Percentiles rank a stretch among this genome's conserved stretches.
These are phyloP conservation scores for Cinclus cinclus DNA, from an alignment of 2,113 vertebrate genomes.

Conservation along the genomic window DNA sequence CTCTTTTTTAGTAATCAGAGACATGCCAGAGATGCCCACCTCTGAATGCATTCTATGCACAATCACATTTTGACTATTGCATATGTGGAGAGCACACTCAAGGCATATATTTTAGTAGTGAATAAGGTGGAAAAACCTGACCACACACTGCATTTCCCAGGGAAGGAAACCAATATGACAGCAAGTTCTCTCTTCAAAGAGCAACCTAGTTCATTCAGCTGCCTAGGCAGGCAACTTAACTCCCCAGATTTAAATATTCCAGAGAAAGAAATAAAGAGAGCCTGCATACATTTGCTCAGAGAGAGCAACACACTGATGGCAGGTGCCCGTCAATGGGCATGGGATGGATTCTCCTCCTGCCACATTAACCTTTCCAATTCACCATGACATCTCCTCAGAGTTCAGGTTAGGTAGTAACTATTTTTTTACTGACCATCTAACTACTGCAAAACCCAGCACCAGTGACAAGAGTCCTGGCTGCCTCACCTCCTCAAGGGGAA, in stretches of 20 bases:
- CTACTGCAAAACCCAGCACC: not conserved
- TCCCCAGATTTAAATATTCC: not conserved
- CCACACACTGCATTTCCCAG: not conserved
- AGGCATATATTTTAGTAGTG: not conserved
- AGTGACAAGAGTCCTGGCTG: not conserved
- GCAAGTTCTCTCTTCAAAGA: not conserved
- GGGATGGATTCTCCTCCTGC: not conserved
- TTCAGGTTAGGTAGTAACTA: not conserved
- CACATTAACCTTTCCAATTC: not conserved
- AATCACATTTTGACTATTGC: not conserved
- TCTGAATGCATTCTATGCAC: not conserved
- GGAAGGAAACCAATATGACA: not conserved
- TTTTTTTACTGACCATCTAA: not conserved
- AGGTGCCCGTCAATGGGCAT: rapidly evolving
- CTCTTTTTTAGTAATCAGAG: not conserved
- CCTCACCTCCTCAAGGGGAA: not conserved
- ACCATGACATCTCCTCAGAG: not conserved
- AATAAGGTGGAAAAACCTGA: not conserved
- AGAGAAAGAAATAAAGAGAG: not conserved
- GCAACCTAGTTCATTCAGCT: not conserved
- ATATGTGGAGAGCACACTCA: rapidly evolving
- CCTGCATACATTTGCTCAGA: not conserved
- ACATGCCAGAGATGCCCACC: not conserved
- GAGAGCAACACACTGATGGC: not conserved
- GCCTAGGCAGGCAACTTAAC: not conserved